Evolutionary conservation across 2,888 invertebrate genomes (phyloP), one percentile per base, ranked within the genome.

Genomic region (Pecten maximus): DNA sequence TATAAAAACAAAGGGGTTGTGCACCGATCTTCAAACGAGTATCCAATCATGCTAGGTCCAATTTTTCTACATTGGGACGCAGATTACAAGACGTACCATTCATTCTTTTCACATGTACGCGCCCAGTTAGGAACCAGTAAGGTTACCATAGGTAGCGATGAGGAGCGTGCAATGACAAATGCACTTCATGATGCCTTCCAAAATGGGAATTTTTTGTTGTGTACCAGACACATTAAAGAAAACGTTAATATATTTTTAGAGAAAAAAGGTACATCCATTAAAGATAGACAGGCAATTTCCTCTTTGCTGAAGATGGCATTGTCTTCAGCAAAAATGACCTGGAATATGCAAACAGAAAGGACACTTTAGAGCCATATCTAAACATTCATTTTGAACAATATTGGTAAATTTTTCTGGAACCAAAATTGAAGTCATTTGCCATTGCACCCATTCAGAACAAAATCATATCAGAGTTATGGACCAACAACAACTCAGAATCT

Each of bases 401-500:
- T 54, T 90, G 87, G 86, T 60, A 88, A 40, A 91, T 60, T 35
- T 40, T 87, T 86, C 74, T 92, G 10, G 87, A 89, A 40, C 19
- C 15, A 19, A 88, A 89, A 28, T n/a, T 90, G 19, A 40, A 86
- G 10, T 40, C 89, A 35, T 88, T 89, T 74, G 40, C 74, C 2
- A 54, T 88, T 35, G 15, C n/a, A 44, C 87, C 89, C 8, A 15
- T 89, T 8, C 87, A 44, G 44, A 12, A 87, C 0, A 50, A 50
- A 28, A 28, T n/a, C n/a, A 48, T 87, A 16, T 40, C 74, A 16
- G 40, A 88, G 87, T 88, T 91, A 12, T 93, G 92, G 93, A 93
- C 92, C 4, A 93, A 93, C 88, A 93, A 92, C 90, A 93, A 92
- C 54, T 88, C 91, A 0, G 92, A 93, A 87, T 91, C 90, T 2